A percentile compares a stretch with the other conserved stretches of the same genome.
Evolutionary conservation across 1,140 invertebrate genomes (phyloP).

Genomic region (Euschistus heros): DNA sequence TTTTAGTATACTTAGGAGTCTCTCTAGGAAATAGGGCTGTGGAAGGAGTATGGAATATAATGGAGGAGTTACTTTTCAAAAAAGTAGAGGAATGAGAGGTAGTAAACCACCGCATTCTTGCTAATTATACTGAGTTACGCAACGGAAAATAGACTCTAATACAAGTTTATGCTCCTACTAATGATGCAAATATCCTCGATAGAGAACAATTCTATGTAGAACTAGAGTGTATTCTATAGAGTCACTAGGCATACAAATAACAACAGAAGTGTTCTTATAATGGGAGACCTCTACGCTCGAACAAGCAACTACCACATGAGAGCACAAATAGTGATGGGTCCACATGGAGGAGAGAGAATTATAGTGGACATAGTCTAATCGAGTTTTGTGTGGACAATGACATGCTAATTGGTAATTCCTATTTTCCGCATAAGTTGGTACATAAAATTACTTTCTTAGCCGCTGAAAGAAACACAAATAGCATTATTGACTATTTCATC

Average conservation of each 20-base stretch:
- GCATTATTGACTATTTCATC: no score
- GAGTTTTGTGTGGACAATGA: no score
- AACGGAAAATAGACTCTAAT: not conserved
- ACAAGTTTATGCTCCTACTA: not conserved
- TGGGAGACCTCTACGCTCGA: not conserved
- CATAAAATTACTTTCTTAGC: not conserved
- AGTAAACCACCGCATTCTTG: not conserved
- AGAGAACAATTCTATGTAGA: not conserved
- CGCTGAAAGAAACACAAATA: no score
- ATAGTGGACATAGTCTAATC: not conserved
- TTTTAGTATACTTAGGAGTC: not conserved
- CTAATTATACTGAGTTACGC: not conserved
- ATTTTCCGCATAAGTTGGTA: not conserved
- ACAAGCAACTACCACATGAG: not conserved
- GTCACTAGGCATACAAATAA: not conserved
- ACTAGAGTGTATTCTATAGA: no score
- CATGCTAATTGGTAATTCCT: not conserved
- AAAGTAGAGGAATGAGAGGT: not conserved
- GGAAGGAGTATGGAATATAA: not conserved
- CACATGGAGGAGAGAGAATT: not conserved
- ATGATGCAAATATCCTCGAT: not conserved
- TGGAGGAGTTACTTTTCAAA: not conserved
- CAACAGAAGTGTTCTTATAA: not conserved
- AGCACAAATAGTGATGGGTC: not conserved
- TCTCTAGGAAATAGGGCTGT: no score